A percentile compares a stretch with the other conserved stretches of the same genome.
phyloP scores from a whole-genome alignment of 2,797 vertebrate species.

The Squalus acanthias region DNA sequence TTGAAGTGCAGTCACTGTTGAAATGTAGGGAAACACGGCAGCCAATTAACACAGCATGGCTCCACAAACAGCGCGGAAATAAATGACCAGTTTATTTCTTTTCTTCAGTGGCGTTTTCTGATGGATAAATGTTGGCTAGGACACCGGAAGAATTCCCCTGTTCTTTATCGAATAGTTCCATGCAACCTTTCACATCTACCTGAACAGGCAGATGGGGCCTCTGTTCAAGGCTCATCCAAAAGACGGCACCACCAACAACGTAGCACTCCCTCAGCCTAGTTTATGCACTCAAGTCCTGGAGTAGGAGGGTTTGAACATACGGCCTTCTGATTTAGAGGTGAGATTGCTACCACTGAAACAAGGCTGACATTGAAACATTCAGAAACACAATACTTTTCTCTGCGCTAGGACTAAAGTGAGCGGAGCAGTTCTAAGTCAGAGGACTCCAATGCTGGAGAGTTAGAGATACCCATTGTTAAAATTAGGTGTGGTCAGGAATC shows the following conservation, averaged over 20 bases:
- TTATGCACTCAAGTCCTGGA: not conserved
- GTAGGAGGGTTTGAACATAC: not conserved
- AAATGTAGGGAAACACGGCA: not conserved
- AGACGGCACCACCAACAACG: not conserved
- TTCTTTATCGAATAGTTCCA: not conserved
- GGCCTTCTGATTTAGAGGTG: not conserved
- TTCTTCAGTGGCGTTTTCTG: not conserved
- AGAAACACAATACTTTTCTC: too few relatives aligned
- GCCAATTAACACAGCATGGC: not conserved
- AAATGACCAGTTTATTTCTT: not conserved
- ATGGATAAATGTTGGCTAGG: not conserved
- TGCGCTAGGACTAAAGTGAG: not conserved
- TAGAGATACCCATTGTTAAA: not conserved
- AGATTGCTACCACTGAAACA: not conserved
- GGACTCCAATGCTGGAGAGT: not conserved
- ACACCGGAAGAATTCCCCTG: not conserved
- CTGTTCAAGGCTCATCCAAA: not conserved
- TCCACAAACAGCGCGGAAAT: too few relatives aligned
- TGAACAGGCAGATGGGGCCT: not conserved
- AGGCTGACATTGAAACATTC: too few relatives aligned
- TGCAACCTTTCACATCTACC: not conserved
- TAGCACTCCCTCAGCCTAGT: too few relatives aligned
- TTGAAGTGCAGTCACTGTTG: not conserved
- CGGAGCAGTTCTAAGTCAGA: not conserved
- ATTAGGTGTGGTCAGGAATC: not conserved